A percentile compares a stretch with the other conserved stretches of the same genome.
phyloP scores from a whole-genome alignment of 92 coral and sea anemone species.

The Parazoanthus atlanticus region DNA sequence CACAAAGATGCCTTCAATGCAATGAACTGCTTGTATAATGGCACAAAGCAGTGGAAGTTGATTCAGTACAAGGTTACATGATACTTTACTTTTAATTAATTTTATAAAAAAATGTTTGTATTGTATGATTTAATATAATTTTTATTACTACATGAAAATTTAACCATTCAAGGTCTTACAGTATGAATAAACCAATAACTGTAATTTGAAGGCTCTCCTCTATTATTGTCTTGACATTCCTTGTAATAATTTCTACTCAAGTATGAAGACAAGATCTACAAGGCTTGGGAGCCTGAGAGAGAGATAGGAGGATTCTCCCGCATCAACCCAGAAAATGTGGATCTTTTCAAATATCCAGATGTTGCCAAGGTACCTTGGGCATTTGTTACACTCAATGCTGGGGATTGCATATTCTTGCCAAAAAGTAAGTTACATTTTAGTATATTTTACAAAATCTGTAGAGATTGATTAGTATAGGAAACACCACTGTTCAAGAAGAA shows the following conservation, averaged over 20 bases:
- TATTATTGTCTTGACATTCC: not conserved
- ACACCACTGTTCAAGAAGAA: too few relatives aligned
- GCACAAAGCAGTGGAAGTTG: conserved; percentile 95
- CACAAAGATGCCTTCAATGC: conserved; percentile 99
- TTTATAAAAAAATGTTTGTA: too few relatives aligned
- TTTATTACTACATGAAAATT: too few relatives aligned
- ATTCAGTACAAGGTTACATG: conserved; percentile 67
- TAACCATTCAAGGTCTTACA: too few relatives aligned
- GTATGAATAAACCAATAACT: too few relatives aligned
- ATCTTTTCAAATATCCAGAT: conserved; percentile 80
- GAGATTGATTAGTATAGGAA: not conserved
- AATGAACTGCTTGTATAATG: conserved; percentile 90
- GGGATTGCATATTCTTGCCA: conserved; percentile 91
- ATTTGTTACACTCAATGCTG: conserved; percentile 78
- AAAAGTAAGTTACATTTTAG: conserved; percentile 66
- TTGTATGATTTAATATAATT: too few relatives aligned
- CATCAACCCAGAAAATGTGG: conserved; percentile 71
- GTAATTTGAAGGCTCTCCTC: too few relatives aligned
- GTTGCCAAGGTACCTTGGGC: conserved; percentile 90
- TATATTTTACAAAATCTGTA: too few relatives aligned
- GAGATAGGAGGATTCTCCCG: conserved; percentile 89
- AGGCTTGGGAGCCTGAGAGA: conserved; percentile 93
- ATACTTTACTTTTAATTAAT: not conserved
- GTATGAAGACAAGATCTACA: conserved; percentile 88
- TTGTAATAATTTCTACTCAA: conserved; percentile 9